phyloP scores from a whole-genome alignment of 2,113 vertebrate species.

The Orientallactaga bullata region DNA sequence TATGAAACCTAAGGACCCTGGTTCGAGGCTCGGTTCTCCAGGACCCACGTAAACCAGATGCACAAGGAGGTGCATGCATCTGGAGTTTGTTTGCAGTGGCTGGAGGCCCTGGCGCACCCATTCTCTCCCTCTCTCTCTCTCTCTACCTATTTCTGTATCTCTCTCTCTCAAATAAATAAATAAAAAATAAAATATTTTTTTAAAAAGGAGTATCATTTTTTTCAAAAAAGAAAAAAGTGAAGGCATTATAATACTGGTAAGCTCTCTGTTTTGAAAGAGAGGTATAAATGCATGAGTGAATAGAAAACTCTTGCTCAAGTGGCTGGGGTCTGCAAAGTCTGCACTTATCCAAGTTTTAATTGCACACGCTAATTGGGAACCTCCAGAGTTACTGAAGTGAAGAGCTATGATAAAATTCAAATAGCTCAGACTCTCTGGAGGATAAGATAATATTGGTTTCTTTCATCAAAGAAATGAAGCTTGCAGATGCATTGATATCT shows the following conservation, averaged over 20 bases:
- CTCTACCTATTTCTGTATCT: too few species aligned
- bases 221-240: not conserved
- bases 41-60: too few species aligned
- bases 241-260: too few species aligned
- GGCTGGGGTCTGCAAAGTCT: not conserved
- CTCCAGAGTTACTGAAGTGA: slow-evolving; percentile 52
- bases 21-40: too few species aligned
- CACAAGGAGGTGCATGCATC: too few species aligned
- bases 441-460: slow-evolving; percentile 43
- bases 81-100: too few species aligned
- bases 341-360: slow-evolving; percentile 57
- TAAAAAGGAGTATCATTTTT: not conserved
- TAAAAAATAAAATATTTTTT: too few species aligned
- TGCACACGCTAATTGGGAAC: slow-evolving; percentile 59
- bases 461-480: slow-evolving; percentile 63
- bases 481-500: slow-evolving; percentile 24
- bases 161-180: too few species aligned
- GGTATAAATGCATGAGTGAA: not conserved
- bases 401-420: slow-evolving; percentile 57
- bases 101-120: too few species aligned
- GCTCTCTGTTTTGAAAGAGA: too few species aligned
- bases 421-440: slow-evolving; percentile 43
- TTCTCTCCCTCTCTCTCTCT: too few species aligned
- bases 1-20: too few species aligned
- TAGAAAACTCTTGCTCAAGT: not conserved